phyloP scores from a whole-genome alignment of 2,888 invertebrate species.

The Sycophila texana region DNA sequence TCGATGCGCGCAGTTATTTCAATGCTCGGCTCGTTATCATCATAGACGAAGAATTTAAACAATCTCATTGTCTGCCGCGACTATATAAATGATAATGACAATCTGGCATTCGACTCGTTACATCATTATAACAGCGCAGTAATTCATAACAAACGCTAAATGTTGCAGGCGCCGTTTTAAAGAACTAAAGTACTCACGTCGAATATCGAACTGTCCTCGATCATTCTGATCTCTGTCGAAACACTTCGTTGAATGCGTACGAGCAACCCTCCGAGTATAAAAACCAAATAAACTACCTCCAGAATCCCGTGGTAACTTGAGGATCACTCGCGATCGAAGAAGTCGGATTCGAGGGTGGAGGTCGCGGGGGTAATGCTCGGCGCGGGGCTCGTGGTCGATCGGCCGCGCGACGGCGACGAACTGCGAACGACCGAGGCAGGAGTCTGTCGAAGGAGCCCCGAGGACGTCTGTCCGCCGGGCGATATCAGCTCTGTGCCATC shows the following conservation, averaged over 20 bases:
- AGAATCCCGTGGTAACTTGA: no score
- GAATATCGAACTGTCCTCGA: constrained; percentile 69
- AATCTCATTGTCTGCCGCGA: no score
- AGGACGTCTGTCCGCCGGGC: constrained; percentile 54
- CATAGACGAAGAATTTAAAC: no score
- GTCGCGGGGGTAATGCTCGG: no score
- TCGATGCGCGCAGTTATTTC: no score
- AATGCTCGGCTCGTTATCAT: no score
- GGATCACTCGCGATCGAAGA: no score
- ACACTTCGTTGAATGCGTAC: neutral
- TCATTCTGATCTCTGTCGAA: constrained; percentile 62
- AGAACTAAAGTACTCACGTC: constrained; percentile 58
- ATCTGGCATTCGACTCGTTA: no score
- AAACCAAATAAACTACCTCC: neutral
- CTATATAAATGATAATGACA: no score
- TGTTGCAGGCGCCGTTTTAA: no score
- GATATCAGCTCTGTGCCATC: constrained; percentile 71
- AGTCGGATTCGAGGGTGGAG: neutral
- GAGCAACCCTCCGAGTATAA: neutral
- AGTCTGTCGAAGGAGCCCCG: constrained; percentile 46
- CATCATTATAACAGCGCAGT: no score
- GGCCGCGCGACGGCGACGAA: constrained; percentile 26
- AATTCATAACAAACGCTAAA: no score
- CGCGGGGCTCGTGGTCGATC: neutral
- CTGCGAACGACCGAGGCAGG: constrained; percentile 49